phyloP scores from a whole-genome alignment of 2,797 vertebrate species.

The Macropodus opercularis region DNA sequence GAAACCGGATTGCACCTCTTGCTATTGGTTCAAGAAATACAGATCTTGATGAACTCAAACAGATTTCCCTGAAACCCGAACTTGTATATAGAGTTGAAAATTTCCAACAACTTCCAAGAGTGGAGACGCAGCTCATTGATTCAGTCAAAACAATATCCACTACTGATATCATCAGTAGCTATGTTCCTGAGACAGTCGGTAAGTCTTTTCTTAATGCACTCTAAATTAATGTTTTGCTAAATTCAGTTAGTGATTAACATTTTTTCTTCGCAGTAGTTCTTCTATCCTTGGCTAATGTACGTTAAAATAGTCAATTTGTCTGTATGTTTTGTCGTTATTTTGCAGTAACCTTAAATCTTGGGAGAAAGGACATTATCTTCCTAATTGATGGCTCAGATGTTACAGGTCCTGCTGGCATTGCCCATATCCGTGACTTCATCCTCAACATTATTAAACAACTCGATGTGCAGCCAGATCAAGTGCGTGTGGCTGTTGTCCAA shows the following conservation, averaged over 20 bases:
- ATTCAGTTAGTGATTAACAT: background rate
- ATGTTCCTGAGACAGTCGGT: slow-evolving; percentile 52
- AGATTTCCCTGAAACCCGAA: slow-evolving; percentile 88
- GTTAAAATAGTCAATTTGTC: background rate
- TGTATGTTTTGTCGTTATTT: slow-evolving; percentile 22
- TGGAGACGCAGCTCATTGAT: slow-evolving; percentile 85
- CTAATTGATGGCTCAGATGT: slow-evolving; percentile 91
- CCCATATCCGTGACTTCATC: slow-evolving; percentile 92
- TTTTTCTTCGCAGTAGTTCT: background rate
- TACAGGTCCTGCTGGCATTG: slow-evolving; percentile 76
- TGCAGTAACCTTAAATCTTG: slow-evolving; percentile 66
- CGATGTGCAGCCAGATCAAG: slow-evolving; percentile 85
- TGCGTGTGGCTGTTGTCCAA: slow-evolving; percentile 88
- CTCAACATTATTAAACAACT: slow-evolving; percentile 85
- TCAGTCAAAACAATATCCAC: slow-evolving; percentile 84
- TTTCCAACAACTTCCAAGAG: slow-evolving; percentile 84
- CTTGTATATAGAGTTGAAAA: slow-evolving; percentile 84
- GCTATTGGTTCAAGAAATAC: slow-evolving; percentile 84
- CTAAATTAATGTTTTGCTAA: background rate
- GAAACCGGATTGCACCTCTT: slow-evolving; percentile 84
- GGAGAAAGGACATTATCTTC: slow-evolving; percentile 91
- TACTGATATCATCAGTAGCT: slow-evolving; percentile 51
- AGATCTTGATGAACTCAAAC: slow-evolving; percentile 83
- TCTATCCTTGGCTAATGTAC: background rate
- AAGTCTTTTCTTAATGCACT: slow-evolving; percentile 32